Evolutionary conservation across 2,888 invertebrate species (phyloP).

Genomic region (Oxycera nigricornis): DNA sequence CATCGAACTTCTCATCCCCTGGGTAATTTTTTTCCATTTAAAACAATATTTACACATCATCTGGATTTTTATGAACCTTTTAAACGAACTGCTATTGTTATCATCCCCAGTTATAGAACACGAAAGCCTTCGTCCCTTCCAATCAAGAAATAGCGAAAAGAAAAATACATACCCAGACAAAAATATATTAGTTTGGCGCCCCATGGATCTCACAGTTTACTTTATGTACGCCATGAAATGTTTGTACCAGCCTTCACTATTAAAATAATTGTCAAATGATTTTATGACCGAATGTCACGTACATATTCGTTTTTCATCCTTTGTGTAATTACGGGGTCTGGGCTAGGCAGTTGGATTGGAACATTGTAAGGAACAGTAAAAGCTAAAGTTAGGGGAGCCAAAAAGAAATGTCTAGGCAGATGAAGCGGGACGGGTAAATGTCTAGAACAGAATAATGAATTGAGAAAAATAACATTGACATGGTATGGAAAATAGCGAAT

Average conservation of each 20-base stretch:
- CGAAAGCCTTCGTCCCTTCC: not conserved
- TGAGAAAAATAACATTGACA: not conserved
- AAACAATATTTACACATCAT: not conserved
- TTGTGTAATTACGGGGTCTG: not conserved
- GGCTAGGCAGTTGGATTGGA: no score
- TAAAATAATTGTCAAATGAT: conserved; percentile 43
- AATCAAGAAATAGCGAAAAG: no score
- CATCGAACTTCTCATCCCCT: no score
- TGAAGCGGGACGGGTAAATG: not conserved
- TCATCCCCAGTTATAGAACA: no score
- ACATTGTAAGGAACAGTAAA: no score
- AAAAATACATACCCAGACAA: not conserved
- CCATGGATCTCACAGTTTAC: not conserved
- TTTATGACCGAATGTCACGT: conserved; percentile 42
- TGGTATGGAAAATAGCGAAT: no score
- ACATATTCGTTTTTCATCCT: conserved; percentile 30
- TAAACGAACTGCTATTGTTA: not conserved
- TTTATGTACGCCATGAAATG: not conserved
- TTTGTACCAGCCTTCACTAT: conserved; percentile 17
- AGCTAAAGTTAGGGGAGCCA: no score
- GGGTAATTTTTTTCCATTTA: no score
- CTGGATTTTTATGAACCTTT: not conserved
- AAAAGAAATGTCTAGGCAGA: not conserved
- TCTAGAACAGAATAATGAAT: not conserved
- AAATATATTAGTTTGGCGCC: conserved; percentile 9